phyloP scores from a whole-genome alignment of 1,140 invertebrate genomes.

The Arion vulgaris region DNA sequence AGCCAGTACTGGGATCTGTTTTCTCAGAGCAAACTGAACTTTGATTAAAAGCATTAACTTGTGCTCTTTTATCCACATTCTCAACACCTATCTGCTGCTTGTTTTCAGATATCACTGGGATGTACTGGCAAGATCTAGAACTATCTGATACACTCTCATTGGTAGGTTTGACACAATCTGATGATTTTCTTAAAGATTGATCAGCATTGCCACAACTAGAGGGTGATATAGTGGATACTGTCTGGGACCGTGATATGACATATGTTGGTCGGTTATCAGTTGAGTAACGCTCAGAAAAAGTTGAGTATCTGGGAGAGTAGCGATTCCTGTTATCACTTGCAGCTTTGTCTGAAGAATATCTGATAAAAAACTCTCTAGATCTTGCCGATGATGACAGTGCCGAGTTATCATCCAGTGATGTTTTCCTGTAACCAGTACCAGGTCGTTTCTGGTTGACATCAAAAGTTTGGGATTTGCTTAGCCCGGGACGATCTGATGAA shows the following conservation, averaged over 20 bases:
- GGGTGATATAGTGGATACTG: conserved; percentile 38
- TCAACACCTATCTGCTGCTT: conserved; percentile 47
- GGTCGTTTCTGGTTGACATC: conserved; percentile 8
- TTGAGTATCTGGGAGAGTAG: conserved; percentile 28
- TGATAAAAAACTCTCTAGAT: conserved; percentile 36
- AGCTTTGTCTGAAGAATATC: conserved; percentile 35
- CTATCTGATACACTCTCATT: background rate
- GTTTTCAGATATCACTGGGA: conserved; percentile 59
- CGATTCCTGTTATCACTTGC: conserved; percentile 28
- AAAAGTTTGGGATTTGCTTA: conserved; percentile 17
- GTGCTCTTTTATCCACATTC: background rate
- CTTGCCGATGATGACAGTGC: conserved; percentile 26
- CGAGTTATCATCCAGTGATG: conserved; percentile 30
- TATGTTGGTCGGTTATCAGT: conserved; percentile 12
- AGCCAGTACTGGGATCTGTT: conserved; percentile 3
- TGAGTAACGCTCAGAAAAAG: conserved; percentile 20
- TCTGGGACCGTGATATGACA: conserved; percentile 44
- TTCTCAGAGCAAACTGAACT: background rate
- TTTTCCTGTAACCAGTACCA: conserved; percentile 9
- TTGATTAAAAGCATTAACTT: background rate
- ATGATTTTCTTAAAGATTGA: background rate
- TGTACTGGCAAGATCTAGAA: conserved; percentile 49
- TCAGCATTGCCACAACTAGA: background rate
- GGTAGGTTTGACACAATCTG: background rate
- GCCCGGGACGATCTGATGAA: background rate